Base-by-base conservation (phyloP, 2,888 invertebrate genomes). In the Acronicta leporina region DNA sequence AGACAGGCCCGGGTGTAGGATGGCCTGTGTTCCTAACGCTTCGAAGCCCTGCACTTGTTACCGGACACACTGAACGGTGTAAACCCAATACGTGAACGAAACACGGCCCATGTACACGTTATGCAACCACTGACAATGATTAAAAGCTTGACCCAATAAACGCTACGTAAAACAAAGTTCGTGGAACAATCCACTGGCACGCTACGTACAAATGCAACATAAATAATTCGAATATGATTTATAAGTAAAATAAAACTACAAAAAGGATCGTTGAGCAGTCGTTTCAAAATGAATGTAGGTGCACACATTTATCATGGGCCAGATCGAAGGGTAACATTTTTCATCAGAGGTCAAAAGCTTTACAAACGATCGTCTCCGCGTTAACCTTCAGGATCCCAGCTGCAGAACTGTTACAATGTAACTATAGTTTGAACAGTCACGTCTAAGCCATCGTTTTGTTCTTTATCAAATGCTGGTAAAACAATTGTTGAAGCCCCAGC, bases 61-160 rank as follows among this genome's bases (percentile, higher is more conserved):
- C 78, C 75, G 77, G 78, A 75, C 71, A 73, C 75, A 74, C 75
- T 74, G 81, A 82, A 80, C 83, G 80, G 83, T 82, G 77, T 81
- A 68, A 73, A 76, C 68, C 74, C 68, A 77, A 75, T 81, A 82
- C 79, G 75, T 86, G 84, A 84, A 76, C 72, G 80, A 82, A 85
- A 85, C 84, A 77, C 81, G 80, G 85, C 77, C 81, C 81, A 60
- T 62, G 67, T 65, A 74, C 53, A 64, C 61, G 77, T 83, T 84
- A 82, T 77, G 81, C 77, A 87, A 86, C 72, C 82, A 68, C 74
- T 63, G 61, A 75, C 69, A 82, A 80, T 83, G 74, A 85, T 85
- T 82, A 77, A 83, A 79, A 78, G 72, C 69, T 78, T 85, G 84
- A 87, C 84, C 85, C 67, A 83, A 84, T 84, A 83, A 70, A 69